Base-by-base conservation (phyloP, 2,113 vertebrate species). In the Eupsittula cactorum region DNA sequence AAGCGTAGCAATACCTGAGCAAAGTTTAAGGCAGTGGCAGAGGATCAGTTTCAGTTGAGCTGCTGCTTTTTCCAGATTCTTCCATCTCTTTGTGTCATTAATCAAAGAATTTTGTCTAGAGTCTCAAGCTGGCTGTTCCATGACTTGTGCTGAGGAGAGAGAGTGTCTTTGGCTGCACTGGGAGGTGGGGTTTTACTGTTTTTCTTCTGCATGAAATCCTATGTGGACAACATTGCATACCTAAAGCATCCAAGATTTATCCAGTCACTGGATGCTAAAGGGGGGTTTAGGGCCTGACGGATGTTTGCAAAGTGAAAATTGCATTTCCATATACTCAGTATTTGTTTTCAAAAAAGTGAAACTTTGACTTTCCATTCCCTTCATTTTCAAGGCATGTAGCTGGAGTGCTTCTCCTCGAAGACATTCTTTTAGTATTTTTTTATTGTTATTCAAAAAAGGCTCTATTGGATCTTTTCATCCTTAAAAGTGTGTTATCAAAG, bases 101-200 rank as follows among this genome's bases (percentile, higher is more conserved):
- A 81, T 13, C 39, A 25, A 80, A 52, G 80, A 57, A 14, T 33
- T 79, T 68, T 79, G 64, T 57, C 10, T 49, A 3, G 44, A 70
- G 16, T 47, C 52, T 79, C 0, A 0, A 47, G 47, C 2, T 83
- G 57, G 20, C 47, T 49, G 37, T 81, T 76, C 29, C n/a, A 19
- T 4, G 1, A 8, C 60, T 83, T 0, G 0, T 49, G 80, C 46
- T 0, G 0, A 17, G 46, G 41, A 57, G 53, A 27, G 10, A 4
- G 21, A 77, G 37, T 64, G 41, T 64, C 37, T 65, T 79, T 73
- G 82, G 47, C 76, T 83, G 46, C 20, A 5, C 20, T 8, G 28
- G 21, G 65, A 42, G 37, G 25, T 0, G 0, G 10, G 4, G 1
- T 81, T 3, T 59, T 77, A 46, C 4, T 47, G 31, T 14, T 33